A percentile compares a stretch with the other conserved stretches of the same genome.
Evolutionary conservation across 2,113 vertebrate genomes (phyloP).

Genomic region (Phylloscopus trochilus): DNA sequence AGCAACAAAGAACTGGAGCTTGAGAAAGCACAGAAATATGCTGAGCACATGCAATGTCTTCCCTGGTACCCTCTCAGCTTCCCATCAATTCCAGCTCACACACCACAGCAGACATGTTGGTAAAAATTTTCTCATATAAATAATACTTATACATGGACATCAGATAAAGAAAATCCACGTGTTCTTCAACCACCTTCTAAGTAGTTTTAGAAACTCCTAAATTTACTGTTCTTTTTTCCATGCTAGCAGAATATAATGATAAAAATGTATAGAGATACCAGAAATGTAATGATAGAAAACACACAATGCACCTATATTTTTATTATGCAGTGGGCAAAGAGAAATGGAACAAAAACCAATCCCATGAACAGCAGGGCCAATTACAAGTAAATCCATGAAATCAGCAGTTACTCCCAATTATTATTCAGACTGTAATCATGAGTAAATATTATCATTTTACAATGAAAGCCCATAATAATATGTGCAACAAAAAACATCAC

Average conservation of each 20-base stretch:
- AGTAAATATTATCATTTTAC: not conserved
- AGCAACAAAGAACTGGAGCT: not conserved
- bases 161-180: not conserved
- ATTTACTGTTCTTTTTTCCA: not conserved
- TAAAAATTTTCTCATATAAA: not conserved
- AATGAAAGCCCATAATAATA: not conserved
- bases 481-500: not conserved
- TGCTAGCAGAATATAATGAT: not conserved
- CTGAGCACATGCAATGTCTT: accelerated
- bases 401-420: not conserved
- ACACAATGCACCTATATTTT: not conserved
- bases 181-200: not conserved
- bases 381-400: not conserved
- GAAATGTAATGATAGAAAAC: not conserved
- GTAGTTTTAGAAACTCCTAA: not conserved
- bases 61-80: not conserved
- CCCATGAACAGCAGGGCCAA: not conserved
- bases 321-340: not conserved
- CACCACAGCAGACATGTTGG: not conserved
- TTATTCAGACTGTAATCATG: not conserved
- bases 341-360: not conserved
- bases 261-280: not conserved
- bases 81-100: not conserved
- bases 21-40: not conserved
- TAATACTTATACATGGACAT: not conserved